Base-by-base conservation (phyloP, 1,140 invertebrate species). In the Sitophilus oryzae region DNA sequence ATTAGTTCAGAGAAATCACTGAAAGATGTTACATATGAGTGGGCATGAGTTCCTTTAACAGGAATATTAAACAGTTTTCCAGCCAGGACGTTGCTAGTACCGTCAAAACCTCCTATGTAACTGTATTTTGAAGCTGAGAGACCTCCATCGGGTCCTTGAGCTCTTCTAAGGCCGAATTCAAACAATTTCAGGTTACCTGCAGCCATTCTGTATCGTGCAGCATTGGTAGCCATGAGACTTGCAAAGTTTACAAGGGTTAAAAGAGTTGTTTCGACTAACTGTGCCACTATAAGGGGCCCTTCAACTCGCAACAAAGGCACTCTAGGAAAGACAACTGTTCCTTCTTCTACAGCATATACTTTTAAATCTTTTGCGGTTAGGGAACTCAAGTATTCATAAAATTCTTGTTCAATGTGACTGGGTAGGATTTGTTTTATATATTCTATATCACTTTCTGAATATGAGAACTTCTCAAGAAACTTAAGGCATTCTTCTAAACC, bases 21-120 rank as follows among this genome's bases (percentile, higher is more conserved):
- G 70, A 93, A 99, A 3, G 95, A 97, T 30, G 91, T 97, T 52
- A 99, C 88, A 69, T 94, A 99, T 14, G 96, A 89, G 76, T 99
- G 96, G 21, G 96, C 96, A 76, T 98, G 95, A 36, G 96, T 99
- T 15, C 96, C 96, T 71, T 84, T 89, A 1, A 99, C 93, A 42
- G 96, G 96, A 72, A 99, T 99, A 63, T 92, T 84, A 72, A 93
- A 99, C 70, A 99, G 79, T 76, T 99, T 98, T 5, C 96, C 96
- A 52, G 96, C 96, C 52, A 99, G 73, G 10, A 99, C 92, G 76
- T 99, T 99, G 67, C 94, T 98, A 6, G 96, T 99, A 0, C 93
- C 95, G 79, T 99, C 96, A 78, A 99, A 99, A 14, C 96, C 90
- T 70, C 90, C 96, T 64, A 98, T 84, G 72, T 98, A 99, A 45